Conservation (phyloP, 2,113 vertebrate species). For the Antechinus flavipes region DNA sequence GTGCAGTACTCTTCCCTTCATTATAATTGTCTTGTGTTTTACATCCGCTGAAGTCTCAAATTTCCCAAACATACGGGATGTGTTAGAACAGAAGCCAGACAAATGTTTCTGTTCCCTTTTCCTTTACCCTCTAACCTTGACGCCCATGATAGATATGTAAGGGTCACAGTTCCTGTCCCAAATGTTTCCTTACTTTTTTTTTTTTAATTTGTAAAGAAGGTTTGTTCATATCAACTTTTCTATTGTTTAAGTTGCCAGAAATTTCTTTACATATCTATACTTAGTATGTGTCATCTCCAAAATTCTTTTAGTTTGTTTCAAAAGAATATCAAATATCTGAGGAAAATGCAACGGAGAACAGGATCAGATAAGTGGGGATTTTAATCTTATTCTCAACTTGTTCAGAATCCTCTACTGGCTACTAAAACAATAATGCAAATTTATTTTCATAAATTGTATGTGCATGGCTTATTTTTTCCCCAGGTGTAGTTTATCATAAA, state of each 20-base stretch:
- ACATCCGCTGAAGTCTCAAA: not conserved
- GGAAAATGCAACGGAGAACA: not conserved
- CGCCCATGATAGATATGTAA: not conserved
- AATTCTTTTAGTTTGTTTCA: not conserved
- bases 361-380: not conserved
- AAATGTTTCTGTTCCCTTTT: not conserved
- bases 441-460: not conserved
- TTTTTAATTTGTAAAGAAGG: not conserved
- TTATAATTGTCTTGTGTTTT: not conserved
- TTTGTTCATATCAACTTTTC: not conserved
- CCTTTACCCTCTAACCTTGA: not conserved
- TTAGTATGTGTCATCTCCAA: not conserved
- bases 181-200: conserved; percentile 3
- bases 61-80: not conserved
- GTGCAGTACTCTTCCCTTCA: conserved; percentile 9
- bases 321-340: not conserved
- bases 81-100: not conserved
- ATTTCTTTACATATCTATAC: not conserved
- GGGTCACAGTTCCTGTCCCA: not conserved
- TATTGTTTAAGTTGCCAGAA: not conserved
- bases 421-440: not conserved
- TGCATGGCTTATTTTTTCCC: not conserved
- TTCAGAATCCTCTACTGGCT: not conserved
- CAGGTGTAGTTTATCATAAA: not conserved
- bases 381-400: not conserved